Base-by-base conservation (phyloP, 1,140 invertebrate genomes). In the Drosophila azteca region DNA sequence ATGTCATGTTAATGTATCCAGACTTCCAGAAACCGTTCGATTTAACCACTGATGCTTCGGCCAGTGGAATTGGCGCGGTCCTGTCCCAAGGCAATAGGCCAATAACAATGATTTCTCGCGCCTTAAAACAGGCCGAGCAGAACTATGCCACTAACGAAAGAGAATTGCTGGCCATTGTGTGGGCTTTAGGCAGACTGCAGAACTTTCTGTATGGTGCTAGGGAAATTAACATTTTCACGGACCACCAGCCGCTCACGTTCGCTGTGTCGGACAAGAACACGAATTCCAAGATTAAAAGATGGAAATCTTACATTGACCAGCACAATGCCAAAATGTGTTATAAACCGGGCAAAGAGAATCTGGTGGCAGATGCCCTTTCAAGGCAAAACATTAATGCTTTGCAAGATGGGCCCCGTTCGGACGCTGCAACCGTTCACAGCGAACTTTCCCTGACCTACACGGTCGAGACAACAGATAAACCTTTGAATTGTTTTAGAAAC, bases 171-270 rank as follows among this genome's bases (percentile, higher is more conserved):
- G 63, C 63, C 2, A 61, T 67, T 46, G 43, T 67, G 6, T 60
- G 64, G 49, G 43, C 5, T 31, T 31, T 31, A 31, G 29, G 29
- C 29, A 48, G 35, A 39, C 45, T 61, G 17, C 49, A 51, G n/a
- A 60, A 62, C 20, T 62, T 58, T 58, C 54, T 94, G 2, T 92
- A 91, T 65, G 92, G 92, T 29, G 29, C 50, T 15, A 90, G 58
- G 54, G 80, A 92, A 35, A 93, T 94, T 60, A 91, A 66, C 24
- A 92, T 94, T 5, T 66, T 91, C 20, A 94, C 93, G 0, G 94
- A 94, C 63, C 93, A 94, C 55, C 90, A 92, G 66, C 92, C 92
- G 1, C 77, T 94, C 24, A 82, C 66, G 6, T 94, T 92, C 90
- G 64, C 93, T 6, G 50, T 76, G 17, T 79, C 74, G 15, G 76